Base-by-base conservation (phyloP, 2,797 vertebrate species). In the Knipowitschia caucasica region DNA sequence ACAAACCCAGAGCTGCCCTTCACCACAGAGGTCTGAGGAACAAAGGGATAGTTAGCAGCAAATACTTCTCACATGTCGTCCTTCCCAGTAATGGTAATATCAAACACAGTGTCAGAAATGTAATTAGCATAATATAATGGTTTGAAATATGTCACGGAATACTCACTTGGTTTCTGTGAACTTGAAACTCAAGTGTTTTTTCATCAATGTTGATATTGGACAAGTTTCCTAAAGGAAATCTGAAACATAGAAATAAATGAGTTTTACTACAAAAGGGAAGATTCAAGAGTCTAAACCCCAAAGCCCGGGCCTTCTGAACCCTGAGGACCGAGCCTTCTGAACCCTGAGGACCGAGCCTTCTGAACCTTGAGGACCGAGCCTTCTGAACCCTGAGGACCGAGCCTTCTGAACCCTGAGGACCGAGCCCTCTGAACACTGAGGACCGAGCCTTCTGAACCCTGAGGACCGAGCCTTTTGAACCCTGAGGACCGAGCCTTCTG, bases 131-230 rank as follows among this genome's bases (percentile, higher is more conserved):
- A 59, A 39, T 53, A 12, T 17, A 53, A 62, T 57, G 46, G 27
- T 25, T 50, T 10, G 29, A 47, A 29, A 50, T 38, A 0, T 2
- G n/a, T 25, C 26, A 49, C 1, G 15, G 5, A 23, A 10, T 14
- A 71, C 88, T 83, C 71, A 98, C 97, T 43, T 88, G 91, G 73
- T 98, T 98, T 88, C 90, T 91, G 81, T 92, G 91, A 63, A 98
- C 91, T 75, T 94, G 93, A 83, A 99, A 98, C 90, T 98, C 97
- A 38, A 95, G 82, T 42, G 95, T 97, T 75, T 83, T 92, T 64
- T 91, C 78, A 83, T 92, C 91, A 42, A 91, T 86, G 64, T 88
- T 91, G 67, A 98, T 91, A 75, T 92, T 92, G 71, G 88, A 71
- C 51, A 91, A 75, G 56, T 93, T 97, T 86, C 89, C 94, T 56